Evolutionary conservation across 2,113 vertebrate species (phyloP).

Genomic region (Vidua macroura): DNA sequence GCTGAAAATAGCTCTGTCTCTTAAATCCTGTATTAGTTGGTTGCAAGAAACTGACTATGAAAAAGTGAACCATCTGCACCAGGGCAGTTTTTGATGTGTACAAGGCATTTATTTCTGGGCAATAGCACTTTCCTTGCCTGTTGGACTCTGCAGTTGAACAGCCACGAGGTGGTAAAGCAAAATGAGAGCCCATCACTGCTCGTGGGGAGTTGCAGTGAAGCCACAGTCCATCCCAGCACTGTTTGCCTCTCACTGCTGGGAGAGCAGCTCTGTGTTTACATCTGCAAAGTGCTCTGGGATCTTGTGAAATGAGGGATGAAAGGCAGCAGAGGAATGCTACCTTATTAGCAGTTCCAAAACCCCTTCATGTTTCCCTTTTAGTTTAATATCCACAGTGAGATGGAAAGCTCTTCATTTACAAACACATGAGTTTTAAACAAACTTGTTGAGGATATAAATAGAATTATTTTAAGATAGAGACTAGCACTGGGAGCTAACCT

Average conservation of each 20-base stretch:
- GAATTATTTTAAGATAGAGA: not conserved
- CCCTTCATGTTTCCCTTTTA: not conserved
- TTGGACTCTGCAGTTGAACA: not conserved
- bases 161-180: not conserved
- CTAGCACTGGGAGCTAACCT: not conserved
- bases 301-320: not conserved
- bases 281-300: not conserved
- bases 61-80: not conserved
- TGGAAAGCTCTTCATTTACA: not conserved
- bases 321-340: not conserved
- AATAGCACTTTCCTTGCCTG: not conserved
- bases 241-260: not conserved
- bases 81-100: accelerated
- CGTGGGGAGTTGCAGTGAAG: not conserved
- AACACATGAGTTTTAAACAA: not conserved
- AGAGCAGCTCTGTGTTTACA: not conserved
- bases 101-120: not conserved
- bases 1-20: not conserved
- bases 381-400: not conserved
- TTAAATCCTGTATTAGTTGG: not conserved
- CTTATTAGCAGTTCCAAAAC: not conserved
- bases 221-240: not conserved
- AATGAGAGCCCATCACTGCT: not conserved
- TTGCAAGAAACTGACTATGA: not conserved
- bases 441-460: not conserved